Evolutionary conservation across 2,113 vertebrate genomes (phyloP), one percentile per base, ranked within the genome.

Genomic region (Megaptera novaeangliae): DNA sequence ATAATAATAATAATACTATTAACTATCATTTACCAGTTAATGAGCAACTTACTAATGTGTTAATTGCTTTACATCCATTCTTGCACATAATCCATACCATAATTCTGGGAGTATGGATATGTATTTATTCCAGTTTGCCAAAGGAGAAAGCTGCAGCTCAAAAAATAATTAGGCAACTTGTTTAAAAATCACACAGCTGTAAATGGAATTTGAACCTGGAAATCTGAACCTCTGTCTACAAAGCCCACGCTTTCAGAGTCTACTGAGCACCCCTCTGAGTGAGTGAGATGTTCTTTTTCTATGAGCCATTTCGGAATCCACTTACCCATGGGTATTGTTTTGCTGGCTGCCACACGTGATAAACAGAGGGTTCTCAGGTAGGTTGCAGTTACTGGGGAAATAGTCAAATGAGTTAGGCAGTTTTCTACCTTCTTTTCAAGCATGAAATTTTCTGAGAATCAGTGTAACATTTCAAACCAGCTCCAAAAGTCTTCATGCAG

Each of bases 311-410:
- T 36, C 74, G 46, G 81, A 55, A 8, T 57, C 17, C 94, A 98
- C 99, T 98, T 87, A 99, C 99, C 85, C 0, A 0, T 59, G 52
- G 64, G 4, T 92, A 59, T 88, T 41, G 68, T 84, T 97, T 21
- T 64, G 95, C 29, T 95, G 92, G 55, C 72, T 29, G 2, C 97
- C 98, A 75, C 99, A 99, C 0, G 98, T 31, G 71, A 99, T 99
- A 91, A 99, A 99, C 75, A 99, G 97, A 49, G 99, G 99, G 84
- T 99, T 99, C 95, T 99, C 98, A 6, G 99, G 99, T 10, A 99
- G 96, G 83, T 64, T 93, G 31, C 99, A 99, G 82, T 91, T 98
- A 92, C 99, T 99, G 57, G 91, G 91, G 68, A 98, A 98, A 93
- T 0, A 98, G 0, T 17, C 44, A 97, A 74, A 88, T 25, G 21